phyloP scores from a whole-genome alignment of 2,888 invertebrate species.

The Stenolophus ochropezus region DNA sequence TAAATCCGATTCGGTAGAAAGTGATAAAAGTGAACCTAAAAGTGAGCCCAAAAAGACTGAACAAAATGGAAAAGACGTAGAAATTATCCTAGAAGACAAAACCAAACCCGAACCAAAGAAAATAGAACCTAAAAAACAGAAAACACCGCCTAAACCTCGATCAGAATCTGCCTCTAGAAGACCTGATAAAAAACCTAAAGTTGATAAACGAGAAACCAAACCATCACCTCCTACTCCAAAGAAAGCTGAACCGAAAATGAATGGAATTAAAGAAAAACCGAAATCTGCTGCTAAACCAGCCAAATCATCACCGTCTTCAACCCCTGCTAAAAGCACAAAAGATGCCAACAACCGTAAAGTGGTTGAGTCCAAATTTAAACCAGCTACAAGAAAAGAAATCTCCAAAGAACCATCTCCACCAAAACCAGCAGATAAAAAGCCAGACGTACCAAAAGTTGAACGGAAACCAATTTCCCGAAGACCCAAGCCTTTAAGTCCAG shows the following conservation, averaged over 20 bases:
- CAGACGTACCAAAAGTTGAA: slow-evolving; percentile 72
- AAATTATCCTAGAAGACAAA: slow-evolving; percentile 71
- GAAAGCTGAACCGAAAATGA: slow-evolving; percentile 77
- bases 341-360: slow-evolving; percentile 92
- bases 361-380: slow-evolving; percentile 84
- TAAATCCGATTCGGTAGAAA: slow-evolving; percentile 72
- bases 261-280: slow-evolving; percentile 73
- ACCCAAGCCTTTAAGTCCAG: slow-evolving; percentile 80
- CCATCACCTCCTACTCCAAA: slow-evolving; percentile 87
- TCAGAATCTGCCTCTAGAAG: slow-evolving; percentile 72
- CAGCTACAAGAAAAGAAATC: slow-evolving; percentile 75
- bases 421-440: slow-evolving; percentile 67
- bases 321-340: slow-evolving; percentile 91
- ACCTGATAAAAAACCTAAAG: slow-evolving; percentile 75
- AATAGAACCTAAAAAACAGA: slow-evolving; percentile 60
- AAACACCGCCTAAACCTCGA: slow-evolving; percentile 69
- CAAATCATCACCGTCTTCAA: slow-evolving; percentile 80
- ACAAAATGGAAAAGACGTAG: slow-evolving; percentile 70
- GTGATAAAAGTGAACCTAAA: slow-evolving; percentile 69
- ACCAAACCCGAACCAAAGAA: slow-evolving; percentile 63
- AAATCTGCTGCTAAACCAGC: slow-evolving; percentile 73
- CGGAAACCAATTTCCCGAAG: slow-evolving; percentile 85
- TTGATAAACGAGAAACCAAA: slow-evolving; percentile 76
- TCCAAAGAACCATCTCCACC: slow-evolving; percentile 66
- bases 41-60: slow-evolving; percentile 71